These are phyloP conservation scores for Actinia tenebrosa DNA, from an alignment of 64 coral and sea anemone genomes.

Conservation along the genomic window DNA sequence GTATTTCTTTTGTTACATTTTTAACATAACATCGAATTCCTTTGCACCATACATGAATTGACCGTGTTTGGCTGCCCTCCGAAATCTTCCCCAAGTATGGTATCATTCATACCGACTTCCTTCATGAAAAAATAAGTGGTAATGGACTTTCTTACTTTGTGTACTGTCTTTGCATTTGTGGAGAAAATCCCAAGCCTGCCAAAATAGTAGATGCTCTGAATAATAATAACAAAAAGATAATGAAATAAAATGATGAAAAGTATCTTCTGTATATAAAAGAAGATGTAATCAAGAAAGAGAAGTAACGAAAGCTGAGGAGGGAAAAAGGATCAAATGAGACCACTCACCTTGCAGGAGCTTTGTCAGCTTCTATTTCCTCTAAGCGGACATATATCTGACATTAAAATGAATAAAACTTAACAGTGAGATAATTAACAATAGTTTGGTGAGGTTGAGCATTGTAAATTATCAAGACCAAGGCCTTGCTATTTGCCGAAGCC, in stretches of 20 bases:
- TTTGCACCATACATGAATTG: too few relatives aligned
- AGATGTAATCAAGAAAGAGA: neutral
- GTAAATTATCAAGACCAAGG: too few relatives aligned
- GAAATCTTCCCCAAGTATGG: too few relatives aligned
- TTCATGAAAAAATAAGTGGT: too few relatives aligned
- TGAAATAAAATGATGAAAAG: too few relatives aligned
- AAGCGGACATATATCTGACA: constrained; percentile 57
- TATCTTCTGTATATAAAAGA: neutral
- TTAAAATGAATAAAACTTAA: neutral
- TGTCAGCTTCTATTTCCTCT: constrained; percentile 80
- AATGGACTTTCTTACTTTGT: constrained; percentile 31
- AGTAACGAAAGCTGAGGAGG: neutral
- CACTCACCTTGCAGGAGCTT: constrained; percentile 59
- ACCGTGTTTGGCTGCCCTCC: too few relatives aligned
- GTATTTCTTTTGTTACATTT: too few relatives aligned
- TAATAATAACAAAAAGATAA: neutral
- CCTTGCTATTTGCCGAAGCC: too few relatives aligned
- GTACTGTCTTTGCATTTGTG: constrained; percentile 58
- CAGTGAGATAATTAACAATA: neutral
- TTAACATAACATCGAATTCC: too few relatives aligned
- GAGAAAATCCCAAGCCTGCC: constrained; percentile 64
- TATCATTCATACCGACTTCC: too few relatives aligned
- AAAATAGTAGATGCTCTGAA: constrained; percentile 56
- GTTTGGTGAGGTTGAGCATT: too few relatives aligned
- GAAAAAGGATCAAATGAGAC: neutral